Conservation (phyloP, 2,888 invertebrate genomes). For the Piscicola geometra region DNA sequence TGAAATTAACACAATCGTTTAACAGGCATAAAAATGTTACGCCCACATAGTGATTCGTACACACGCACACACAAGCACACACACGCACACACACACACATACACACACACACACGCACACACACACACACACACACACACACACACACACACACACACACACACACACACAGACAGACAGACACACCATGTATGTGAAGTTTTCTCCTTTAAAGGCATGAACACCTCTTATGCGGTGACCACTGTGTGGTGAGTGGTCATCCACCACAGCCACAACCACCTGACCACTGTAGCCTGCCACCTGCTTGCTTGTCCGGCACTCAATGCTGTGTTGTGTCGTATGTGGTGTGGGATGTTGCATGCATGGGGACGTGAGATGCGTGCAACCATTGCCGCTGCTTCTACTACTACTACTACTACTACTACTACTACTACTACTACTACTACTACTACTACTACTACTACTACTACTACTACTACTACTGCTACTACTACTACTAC, state of each 20-base stretch:
- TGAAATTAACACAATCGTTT: too few relatives aligned
- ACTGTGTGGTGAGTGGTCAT: not conserved
- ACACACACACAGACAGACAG: not conserved
- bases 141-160: conserved; percentile 31
- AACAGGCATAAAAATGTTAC: not conserved
- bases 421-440: conserved; percentile 3
- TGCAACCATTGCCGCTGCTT: too few relatives aligned
- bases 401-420: conserved; percentile 25
- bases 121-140: conserved; percentile 30
- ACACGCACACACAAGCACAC: not conserved
- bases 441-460: conserved; percentile 10
- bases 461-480: not conserved
- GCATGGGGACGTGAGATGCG: too few relatives aligned
- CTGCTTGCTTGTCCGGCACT: conserved; percentile 11
- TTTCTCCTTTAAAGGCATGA: conserved; percentile 12
- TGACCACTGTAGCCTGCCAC: not conserved
- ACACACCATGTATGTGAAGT: not conserved
- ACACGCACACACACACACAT: conserved; percentile 21
- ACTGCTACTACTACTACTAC: not conserved
- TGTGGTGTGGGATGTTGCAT: too few relatives aligned
- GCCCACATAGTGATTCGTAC: not conserved
- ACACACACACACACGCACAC: conserved; percentile 12
- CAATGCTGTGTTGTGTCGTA: conserved; percentile 20
- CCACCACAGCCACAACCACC: conserved; percentile 5
- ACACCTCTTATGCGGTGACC: not conserved